Evolutionary conservation across 2,797 vertebrate genomes (phyloP), one percentile per base, ranked within the genome.

Genomic region (Pteropus rufus): DNA sequence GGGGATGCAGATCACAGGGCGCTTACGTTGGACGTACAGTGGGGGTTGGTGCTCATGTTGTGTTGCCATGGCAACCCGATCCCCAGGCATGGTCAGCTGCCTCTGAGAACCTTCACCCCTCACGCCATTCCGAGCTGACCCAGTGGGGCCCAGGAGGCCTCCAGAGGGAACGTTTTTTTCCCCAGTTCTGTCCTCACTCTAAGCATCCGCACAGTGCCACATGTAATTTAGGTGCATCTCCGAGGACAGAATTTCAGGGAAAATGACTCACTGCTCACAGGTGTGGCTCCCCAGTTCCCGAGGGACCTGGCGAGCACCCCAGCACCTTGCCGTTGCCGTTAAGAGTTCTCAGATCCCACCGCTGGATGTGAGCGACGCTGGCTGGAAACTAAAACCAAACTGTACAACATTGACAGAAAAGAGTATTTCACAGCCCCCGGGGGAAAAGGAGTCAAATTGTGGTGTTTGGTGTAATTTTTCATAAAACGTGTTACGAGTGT

Each of bases 221-320:
- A 1, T 0, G 0, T 15, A 31, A 29, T 6, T 31, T 31, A 5
- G 14, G 29, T 31, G 60, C 29, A 11, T 21, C 29, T 73, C 52
- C 0, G 0, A 12, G 41, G 8, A 0, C 26, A 3, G 31, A 14
- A 26, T 64, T 69, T 29, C 4, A 0, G 19, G 75, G 39, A 36
- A 56, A 23, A 31, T 29, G 3, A 1, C 0, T 0, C 9, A 1
- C 36, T 0, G 84, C 85, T 60, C 29, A 3, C 1, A 2, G 34
- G 12, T 3, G 14, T 10, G 31, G 34, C 56, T 72, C 29, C 44
- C 41, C 9, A 1, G 8, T 69, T 21, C 70, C 75, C 46, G 0
- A 0, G 80, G 39, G 70, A 64, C 65, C 31, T 10, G 0, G 5
- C 0, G 21, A 21, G 31, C 86, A 23, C 36, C 10, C 64, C 18